Evolutionary conservation across 2,113 vertebrate species (phyloP).

Genomic region (Tachycineta bicolor): DNA sequence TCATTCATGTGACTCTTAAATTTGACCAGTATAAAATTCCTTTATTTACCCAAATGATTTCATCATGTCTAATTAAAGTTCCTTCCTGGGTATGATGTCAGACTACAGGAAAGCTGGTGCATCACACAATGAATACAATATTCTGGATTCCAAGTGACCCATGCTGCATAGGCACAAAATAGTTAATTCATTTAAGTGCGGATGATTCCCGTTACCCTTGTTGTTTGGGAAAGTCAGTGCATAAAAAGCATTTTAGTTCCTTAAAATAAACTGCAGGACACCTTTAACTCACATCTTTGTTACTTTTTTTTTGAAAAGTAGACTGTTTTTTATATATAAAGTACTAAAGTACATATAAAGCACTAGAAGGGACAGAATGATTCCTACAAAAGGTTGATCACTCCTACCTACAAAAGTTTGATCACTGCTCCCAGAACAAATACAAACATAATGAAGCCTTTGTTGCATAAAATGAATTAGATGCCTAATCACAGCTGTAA

Average conservation of each 20-base stretch:
- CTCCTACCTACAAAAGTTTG: background rate
- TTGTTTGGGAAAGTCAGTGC: background rate
- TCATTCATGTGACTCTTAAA: background rate
- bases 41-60: background rate
- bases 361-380: background rate
- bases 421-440: background rate
- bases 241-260: background rate
- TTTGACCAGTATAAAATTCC: background rate
- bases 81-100: background rate
- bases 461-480: background rate
- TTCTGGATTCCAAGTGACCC: background rate
- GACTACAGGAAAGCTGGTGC: background rate
- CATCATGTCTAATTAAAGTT: background rate
- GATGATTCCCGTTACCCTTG: background rate
- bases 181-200: background rate
- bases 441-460: background rate
- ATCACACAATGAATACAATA: background rate
- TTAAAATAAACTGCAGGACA: background rate
- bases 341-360: background rate
- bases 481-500: conserved; percentile 16
- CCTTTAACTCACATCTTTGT: background rate
- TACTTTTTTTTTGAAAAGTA: background rate
- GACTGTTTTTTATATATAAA: background rate
- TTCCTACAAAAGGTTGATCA: background rate
- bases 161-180: background rate